A percentile compares a stretch with the other conserved stretches of the same genome.
phyloP scores from a whole-genome alignment of 2,888 invertebrate species.

The Cecidostiba fungosa region DNA sequence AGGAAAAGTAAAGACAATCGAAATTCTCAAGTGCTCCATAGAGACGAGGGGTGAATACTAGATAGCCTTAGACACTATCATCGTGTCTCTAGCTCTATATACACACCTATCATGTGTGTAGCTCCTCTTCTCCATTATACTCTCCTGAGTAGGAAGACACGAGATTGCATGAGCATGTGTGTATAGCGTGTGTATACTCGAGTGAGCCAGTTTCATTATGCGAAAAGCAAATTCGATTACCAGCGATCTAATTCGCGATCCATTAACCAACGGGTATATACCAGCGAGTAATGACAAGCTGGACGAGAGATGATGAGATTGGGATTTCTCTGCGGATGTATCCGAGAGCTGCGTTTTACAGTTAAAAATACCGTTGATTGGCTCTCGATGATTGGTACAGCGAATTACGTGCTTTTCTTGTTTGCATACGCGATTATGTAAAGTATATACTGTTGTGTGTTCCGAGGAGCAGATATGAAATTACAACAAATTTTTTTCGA shows the following conservation, averaged over 20 bases:
- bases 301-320: slow-evolving; percentile 9
- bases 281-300: slow-evolving; percentile 35
- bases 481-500: background rate
- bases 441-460: background rate
- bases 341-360: slow-evolving; percentile 1
- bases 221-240: slow-evolving; percentile 43
- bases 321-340: background rate
- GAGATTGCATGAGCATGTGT: background rate
- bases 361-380: slow-evolving; percentile 36
- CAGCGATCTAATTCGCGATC: slow-evolving; percentile 45
- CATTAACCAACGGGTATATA: slow-evolving; percentile 20
- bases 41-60: slow-evolving; percentile 47
- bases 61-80: slow-evolving; percentile 12
- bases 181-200: background rate
- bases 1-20: slow-evolving; percentile 42
- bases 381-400: background rate
- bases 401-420: background rate
- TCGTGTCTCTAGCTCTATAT: background rate
- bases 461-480: background rate
- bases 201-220: slow-evolving; percentile 44
- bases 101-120: background rate
- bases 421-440: background rate
- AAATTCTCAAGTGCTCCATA: slow-evolving; percentile 39
- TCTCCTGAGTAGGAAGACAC: slow-evolving; percentile 10
- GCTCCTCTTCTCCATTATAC: slow-evolving; percentile 19